phyloP scores from a whole-genome alignment of 1,140 invertebrate species.

The Drosophila kepulauana region DNA sequence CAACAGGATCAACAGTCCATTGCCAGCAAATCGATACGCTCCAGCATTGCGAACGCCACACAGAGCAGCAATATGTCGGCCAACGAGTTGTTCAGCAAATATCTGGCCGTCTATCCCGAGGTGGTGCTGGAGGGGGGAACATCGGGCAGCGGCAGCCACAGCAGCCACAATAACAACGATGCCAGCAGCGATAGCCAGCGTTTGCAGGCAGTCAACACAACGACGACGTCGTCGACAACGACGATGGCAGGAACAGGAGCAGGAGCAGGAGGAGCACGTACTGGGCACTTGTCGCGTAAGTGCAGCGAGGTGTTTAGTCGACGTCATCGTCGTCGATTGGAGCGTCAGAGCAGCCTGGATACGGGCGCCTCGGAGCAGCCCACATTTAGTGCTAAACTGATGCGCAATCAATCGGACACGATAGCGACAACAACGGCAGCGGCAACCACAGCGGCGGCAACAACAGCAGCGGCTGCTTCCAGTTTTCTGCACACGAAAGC shows the following conservation, averaged over 20 bases:
- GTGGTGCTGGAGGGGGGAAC: conserved; percentile 48
- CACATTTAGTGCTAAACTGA: conserved; percentile 51
- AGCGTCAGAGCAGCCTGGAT: conserved; percentile 76
- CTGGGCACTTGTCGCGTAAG: conserved; percentile 69
- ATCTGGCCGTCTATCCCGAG: conserved; percentile 78
- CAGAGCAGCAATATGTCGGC: conserved; percentile 19
- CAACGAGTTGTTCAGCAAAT: conserved; percentile 67
- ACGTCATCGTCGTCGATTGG: conserved; percentile 67
- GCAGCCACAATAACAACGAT: background rate
- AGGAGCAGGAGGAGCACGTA: conserved; percentile 33
- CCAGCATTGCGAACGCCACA: conserved; percentile 48
- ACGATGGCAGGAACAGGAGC: background rate
- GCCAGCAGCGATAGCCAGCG: background rate
- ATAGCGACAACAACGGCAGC: conserved; percentile 56
- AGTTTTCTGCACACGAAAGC: conserved; percentile 69
- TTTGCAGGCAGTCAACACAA: background rate
- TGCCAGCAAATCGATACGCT: conserved; percentile 74
- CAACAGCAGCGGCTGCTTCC: conserved; percentile 15
- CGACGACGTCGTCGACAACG: background rate
- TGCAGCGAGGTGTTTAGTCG: conserved; percentile 79
- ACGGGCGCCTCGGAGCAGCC: conserved; percentile 51
- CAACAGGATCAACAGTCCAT: conserved; percentile 80
- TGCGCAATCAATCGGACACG: conserved; percentile 81
- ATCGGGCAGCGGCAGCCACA: conserved; percentile 20
- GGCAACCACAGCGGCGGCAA: conserved; percentile 7